A percentile compares a stretch with the other conserved stretches of the same genome.
Conservation (phyloP, 2,797 vertebrate species). For the Kryptolebias ocellatus region DNA sequence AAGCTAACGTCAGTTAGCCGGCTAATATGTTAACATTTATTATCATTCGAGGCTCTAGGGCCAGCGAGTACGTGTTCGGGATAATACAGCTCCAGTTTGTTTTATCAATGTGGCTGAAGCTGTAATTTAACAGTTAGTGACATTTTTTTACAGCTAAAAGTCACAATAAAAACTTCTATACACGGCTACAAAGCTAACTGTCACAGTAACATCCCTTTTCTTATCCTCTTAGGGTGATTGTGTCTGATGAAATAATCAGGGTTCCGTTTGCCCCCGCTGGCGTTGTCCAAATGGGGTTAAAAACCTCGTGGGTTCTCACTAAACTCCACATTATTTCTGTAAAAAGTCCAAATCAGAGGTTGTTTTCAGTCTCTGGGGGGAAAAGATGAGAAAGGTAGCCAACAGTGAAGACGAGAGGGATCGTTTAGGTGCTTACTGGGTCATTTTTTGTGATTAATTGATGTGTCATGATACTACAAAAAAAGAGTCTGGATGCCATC, state of each 20-base stretch:
- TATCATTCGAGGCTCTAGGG: rapidly evolving
- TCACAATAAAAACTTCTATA: not conserved
- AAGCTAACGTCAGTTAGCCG: slow-evolving; percentile 37
- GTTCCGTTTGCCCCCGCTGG: not conserved
- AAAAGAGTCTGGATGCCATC: too few species aligned
- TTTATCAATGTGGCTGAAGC: slow-evolving; percentile 12
- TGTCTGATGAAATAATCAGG: slow-evolving; percentile 22
- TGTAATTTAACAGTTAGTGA: not conserved
- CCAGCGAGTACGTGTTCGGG: rapidly evolving
- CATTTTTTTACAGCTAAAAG: slow-evolving; percentile 14
- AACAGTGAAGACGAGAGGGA: not conserved
- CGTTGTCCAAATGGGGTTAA: not conserved
- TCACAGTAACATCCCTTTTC: not conserved
- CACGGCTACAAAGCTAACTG: not conserved
- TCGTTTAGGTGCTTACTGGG: not conserved
- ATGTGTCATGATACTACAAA: too few species aligned
- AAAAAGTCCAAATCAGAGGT: slow-evolving; percentile 2
- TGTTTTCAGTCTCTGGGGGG: not conserved
- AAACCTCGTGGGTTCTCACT: not conserved
- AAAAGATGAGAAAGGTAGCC: too few species aligned
- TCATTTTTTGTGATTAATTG: not conserved
- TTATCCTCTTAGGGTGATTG: slow-evolving; percentile 30
- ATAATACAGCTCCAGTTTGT: not conserved
- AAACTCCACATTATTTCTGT: not conserved
- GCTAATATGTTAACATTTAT: slow-evolving; percentile 24